These are phyloP conservation scores for Pluvianellus socialis DNA, from an alignment of 2,113 vertebrate species.

Conservation along the genomic window DNA sequence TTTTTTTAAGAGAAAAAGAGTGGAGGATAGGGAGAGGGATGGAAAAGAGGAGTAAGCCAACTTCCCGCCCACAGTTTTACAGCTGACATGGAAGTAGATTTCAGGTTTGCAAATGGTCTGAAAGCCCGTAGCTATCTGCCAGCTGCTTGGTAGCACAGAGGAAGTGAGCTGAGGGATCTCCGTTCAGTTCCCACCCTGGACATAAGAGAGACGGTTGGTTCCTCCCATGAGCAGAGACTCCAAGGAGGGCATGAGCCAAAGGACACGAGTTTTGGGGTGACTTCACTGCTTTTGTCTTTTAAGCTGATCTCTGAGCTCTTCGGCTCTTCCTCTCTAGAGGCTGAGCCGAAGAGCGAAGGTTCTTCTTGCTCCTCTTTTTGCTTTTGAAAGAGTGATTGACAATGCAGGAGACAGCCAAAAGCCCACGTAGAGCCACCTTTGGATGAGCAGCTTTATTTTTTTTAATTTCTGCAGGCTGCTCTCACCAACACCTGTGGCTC, in stretches of 20 bases:
- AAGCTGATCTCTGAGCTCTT: not conserved
- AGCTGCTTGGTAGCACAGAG: not conserved
- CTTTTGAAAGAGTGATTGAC: not conserved
- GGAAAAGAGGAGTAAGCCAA: not conserved
- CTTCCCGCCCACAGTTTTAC: not conserved
- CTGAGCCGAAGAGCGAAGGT: not conserved
- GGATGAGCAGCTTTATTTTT: not conserved
- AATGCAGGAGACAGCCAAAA: not conserved
- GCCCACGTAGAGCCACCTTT: not conserved
- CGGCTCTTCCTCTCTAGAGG: not conserved
- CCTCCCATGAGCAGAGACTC: not conserved
- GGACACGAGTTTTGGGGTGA: not conserved
- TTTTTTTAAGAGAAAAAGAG: not conserved
- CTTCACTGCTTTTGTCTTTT: not conserved
- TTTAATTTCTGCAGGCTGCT: not conserved
- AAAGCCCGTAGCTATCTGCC: not conserved
- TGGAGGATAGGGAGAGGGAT: not conserved
- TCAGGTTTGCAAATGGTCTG: not conserved
- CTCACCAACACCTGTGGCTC: not conserved
- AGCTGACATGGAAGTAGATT: not conserved
- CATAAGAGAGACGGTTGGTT: rapidly evolving
- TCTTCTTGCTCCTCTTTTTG: not conserved
- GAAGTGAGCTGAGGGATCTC: not conserved
- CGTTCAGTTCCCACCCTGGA: not conserved
- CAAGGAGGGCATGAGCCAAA: not conserved